Percentiles rank a stretch among this genome's conserved stretches.
These are phyloP conservation scores for Pungitius pungitius DNA, from an alignment of 2,113 vertebrate species.

Conservation along the genomic window DNA sequence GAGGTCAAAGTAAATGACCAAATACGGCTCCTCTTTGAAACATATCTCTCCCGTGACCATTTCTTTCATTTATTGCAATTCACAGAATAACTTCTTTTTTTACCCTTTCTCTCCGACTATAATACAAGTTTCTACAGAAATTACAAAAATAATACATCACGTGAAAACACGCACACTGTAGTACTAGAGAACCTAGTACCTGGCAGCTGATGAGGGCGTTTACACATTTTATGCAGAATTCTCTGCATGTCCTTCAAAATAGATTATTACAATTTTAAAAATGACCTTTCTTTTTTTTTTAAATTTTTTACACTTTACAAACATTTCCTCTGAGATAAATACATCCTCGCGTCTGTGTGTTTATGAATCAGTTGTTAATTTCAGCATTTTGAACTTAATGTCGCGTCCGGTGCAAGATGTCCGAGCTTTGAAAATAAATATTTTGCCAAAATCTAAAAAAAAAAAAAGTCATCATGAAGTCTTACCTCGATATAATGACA, in stretches of 20 bases:
- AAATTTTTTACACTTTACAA: constrained; percentile 80
- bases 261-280: constrained; percentile 60
- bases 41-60: constrained; percentile 53
- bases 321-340: constrained; percentile 71
- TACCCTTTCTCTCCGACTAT: constrained; percentile 68
- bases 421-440: constrained; percentile 69
- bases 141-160: constrained; percentile 77
- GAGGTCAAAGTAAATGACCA: constrained; percentile 72
- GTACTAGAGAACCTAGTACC: constrained; percentile 42
- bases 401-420: constrained; percentile 69
- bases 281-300: constrained; percentile 59
- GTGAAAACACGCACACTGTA: constrained; percentile 68
- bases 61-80: constrained; percentile 78
- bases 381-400: constrained; percentile 42
- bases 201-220: constrained; percentile 76
- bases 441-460: constrained; percentile 10
- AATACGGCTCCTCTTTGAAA: constrained; percentile 52
- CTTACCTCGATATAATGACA: not conserved
- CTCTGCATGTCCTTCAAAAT: constrained; percentile 74
- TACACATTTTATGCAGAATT: constrained; percentile 82
- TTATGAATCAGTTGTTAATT: constrained; percentile 41
- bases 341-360: constrained; percentile 51
- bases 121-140: constrained; percentile 85
- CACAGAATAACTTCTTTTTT: constrained; percentile 80
- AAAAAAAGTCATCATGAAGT: constrained; percentile 23